Conservation (phyloP, 2,113 vertebrate genomes). For the Microcebus jonahi region DNA sequence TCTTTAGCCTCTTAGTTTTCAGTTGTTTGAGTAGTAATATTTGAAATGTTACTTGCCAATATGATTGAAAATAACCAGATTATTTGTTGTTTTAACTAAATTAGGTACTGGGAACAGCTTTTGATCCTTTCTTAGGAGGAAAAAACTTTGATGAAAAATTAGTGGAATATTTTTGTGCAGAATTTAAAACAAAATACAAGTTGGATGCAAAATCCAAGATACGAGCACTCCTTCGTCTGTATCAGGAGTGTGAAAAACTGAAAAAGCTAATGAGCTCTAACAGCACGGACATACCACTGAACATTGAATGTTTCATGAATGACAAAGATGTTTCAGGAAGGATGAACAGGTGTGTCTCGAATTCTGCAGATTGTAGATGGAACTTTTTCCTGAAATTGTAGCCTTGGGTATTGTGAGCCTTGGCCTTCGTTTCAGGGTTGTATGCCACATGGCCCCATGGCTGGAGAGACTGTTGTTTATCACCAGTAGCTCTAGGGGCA, state of each 20-base stretch:
- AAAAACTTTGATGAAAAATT: constrained; percentile 89
- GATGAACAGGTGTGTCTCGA: constrained; percentile 87
- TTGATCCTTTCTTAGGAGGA: constrained; percentile 90
- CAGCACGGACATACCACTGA: constrained; percentile 88
- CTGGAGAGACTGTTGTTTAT: neutral
- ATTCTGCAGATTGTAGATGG: neutral
- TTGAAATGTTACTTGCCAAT: neutral
- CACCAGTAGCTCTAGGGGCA: neutral
- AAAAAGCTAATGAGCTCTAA: constrained; percentile 91
- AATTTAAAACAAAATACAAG: constrained; percentile 89
- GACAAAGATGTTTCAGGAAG: constrained; percentile 88
- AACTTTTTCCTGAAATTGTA: neutral
- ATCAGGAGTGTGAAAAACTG: constrained; percentile 90
- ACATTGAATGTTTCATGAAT: constrained; percentile 91
- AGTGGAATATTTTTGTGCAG: constrained; percentile 88
- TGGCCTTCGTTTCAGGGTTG: neutral
- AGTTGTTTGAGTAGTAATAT: neutral
- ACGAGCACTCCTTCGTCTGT: constrained; percentile 87
- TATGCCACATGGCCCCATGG: neutral
- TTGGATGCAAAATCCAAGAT: constrained; percentile 88
- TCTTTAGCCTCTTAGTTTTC: neutral
- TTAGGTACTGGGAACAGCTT: constrained; percentile 90
- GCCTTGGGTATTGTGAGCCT: neutral
- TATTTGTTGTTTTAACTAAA: constrained; percentile 56
- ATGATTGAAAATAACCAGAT: constrained; percentile 40